Base-by-base conservation (phyloP, 2,113 vertebrate species). In the Leptodactylus fuscus region DNA sequence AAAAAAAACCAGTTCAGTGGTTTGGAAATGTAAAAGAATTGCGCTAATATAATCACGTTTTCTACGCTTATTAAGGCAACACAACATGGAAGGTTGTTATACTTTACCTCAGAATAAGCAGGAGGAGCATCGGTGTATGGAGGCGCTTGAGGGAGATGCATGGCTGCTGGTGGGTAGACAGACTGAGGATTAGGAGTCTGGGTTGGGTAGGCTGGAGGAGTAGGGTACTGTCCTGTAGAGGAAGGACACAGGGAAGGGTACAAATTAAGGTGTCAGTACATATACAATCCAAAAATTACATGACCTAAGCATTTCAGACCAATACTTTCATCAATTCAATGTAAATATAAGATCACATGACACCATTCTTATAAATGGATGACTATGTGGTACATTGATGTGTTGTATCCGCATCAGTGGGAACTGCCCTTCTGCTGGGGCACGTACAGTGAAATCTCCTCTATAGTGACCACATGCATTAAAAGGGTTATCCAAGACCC, bases 101-200 rank as follows among this genome's bases (percentile, higher is more conserved):
- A 86, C 70, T 18, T 89, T 93, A 98, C 97, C 96, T 98, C 97
- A 87, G 96, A 97, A 87, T 98, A 98, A 41, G 96, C 96, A 69
- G 97, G 97, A 80, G 97, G 94, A 4, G 97, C 95, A 29, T 98
- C 97, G 0, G 96, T 95, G 89, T 97, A 98, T 36, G 96, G 95
- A 44, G 97, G 96, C 83, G 96, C 96, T 94, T 97, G 97, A 87
- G 95, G 93, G 85, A 97, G 95, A 90, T 96, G 95, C 95, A 97
- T 91, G 44, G 95, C 89, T 92, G 95, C 89, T 91, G 94, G 95
- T 3, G 96, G 96, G 89, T 96, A 98, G 71, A 96, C 95, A n/a
- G 95, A 92, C n/a, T 93, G 92, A 87, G 91, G 90, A 91, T 92
- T 94, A 5, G 92, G 89, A 91, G 95, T 91, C 89, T 95, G 96